Base-by-base conservation (phyloP, 2,888 invertebrate genomes). In the Rhodophaea formosa region DNA sequence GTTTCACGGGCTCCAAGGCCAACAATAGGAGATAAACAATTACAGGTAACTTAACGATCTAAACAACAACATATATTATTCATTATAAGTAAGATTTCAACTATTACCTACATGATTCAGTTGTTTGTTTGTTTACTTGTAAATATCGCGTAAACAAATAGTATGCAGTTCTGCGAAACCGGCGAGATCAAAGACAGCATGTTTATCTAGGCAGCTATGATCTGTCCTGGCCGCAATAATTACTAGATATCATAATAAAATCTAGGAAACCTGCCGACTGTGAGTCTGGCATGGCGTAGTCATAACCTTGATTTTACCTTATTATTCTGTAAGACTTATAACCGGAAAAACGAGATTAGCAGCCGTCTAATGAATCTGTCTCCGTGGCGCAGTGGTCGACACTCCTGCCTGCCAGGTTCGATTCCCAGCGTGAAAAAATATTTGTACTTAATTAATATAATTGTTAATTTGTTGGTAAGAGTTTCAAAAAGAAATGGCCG, bases 61-160 rank as follows among this genome's bases (percentile, higher is more conserved):
- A 23, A 46, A 23, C 46, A 46, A 46, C 16, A 46, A 12, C 16
- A 45, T 23, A 46, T n/a, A n/a, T n/a, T n/a, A n/a, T n/a, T n/a
- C n/a, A n/a, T n/a, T n/a, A n/a, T 46, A n/a, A 46, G 23, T 46
- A 46, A 44, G n/a, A 45, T 46, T 12, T 23, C 46, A 23, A 45
- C 1, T 32, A 39, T 23, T 23, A 8, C 8, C 8, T 44, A 15
- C 8, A 12, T 46, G 29, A 46, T 5, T 46, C 23, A 46, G 12
- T 46, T 43, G 43, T 46, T 46, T 46, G n/a, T 29, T 46, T 46
- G n/a, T 46, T 46, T 46, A 23, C 23, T 23, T 23, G 23, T 23
- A 23, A 2, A 23, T 29, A 23, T n/a, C n/a, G 8, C 23, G 46
- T 46, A 46, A 46, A 46, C 45, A 46, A 3, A 23, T 23, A 23